Base-by-base conservation (phyloP, 1,140 invertebrate species). In the Schlechtendalia chinensis region DNA sequence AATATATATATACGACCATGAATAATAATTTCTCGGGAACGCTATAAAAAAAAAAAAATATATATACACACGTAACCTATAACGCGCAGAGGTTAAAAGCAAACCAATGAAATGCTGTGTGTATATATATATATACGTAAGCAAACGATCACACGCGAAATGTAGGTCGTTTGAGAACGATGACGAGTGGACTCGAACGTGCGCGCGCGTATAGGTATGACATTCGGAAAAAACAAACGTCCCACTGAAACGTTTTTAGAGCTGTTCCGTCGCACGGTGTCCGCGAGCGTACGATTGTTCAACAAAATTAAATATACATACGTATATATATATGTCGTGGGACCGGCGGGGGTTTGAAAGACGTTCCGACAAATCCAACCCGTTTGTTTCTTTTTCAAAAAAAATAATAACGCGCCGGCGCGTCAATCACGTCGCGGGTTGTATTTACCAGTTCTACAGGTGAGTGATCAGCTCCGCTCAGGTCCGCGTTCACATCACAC, bases 401-500 rank as follows among this genome's bases (percentile, higher is more conserved):
- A n/a, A n/a, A n/a, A n/a, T n/a, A n/a, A n/a, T n/a, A n/a, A n/a
- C n/a, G n/a, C n/a, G n/a, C n/a, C n/a, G n/a, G n/a, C n/a, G n/a
- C n/a, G n/a, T n/a, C n/a, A n/a, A n/a, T n/a, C n/a, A n/a, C n/a
- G n/a, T n/a, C n/a, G n/a, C n/a, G n/a, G n/a, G n/a, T n/a, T n/a
- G n/a, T 1, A 72, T 53, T 53, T 63, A 79, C 75, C 75, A 79
- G 75, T n/a, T 79, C 75, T 79, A 58, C 39, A 79, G 58, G 75
- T 79, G 58, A 79, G 65, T 81, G 79, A 72, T 69, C 67, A 45
- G 65, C 65, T 80, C 22, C 59, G 22, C 39, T 75, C 27, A 67
- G 71, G 67, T 81, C 39, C 58, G 72, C 47, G 59, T 65, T 82
- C 54, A 82, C 80, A 80, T 75, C 67, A 81, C 83, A 83, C 16